These are phyloP conservation scores for Poeciliopsis prolifica DNA, from an alignment of 2,113 vertebrate genomes.

Conservation along the genomic window DNA sequence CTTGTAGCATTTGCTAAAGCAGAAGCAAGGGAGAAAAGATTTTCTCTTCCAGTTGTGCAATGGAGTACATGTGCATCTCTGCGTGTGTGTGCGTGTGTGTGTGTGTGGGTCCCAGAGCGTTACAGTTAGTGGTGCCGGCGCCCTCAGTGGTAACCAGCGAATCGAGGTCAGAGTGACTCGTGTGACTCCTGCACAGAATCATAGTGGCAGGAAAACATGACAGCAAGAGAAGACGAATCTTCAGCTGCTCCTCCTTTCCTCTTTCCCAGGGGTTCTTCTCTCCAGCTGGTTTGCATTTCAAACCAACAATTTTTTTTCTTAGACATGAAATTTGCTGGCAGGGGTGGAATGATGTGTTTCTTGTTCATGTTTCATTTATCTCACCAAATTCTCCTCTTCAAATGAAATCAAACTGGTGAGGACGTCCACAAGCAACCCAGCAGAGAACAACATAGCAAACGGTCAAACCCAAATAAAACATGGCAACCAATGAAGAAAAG, in stretches of 20 bases:
- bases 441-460: too few species aligned
- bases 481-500: too few species aligned
- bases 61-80: background rate
- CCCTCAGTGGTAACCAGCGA: constrained; percentile 50
- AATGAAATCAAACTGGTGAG: background rate
- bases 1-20: constrained; percentile 35
- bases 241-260: constrained; percentile 11
- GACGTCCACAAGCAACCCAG: background rate
- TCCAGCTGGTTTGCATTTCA: background rate
- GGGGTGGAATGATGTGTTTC: background rate
- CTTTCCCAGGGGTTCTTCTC: background rate
- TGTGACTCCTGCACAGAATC: constrained; percentile 60
- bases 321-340: background rate
- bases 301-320: background rate
- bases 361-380: background rate
- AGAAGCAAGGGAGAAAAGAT: constrained; percentile 39
- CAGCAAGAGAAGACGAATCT: constrained; percentile 39
- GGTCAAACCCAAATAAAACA: too few species aligned
- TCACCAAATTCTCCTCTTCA: background rate
- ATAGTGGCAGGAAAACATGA: constrained; percentile 40
- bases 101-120: constrained; percentile 15
- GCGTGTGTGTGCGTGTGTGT: background rate
- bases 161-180: constrained; percentile 71
- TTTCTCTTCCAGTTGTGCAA: constrained; percentile 37
- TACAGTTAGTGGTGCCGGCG: constrained; percentile 46